Base-by-base conservation (phyloP, 2,888 invertebrate genomes). In the Agriopis leucophaearia region DNA sequence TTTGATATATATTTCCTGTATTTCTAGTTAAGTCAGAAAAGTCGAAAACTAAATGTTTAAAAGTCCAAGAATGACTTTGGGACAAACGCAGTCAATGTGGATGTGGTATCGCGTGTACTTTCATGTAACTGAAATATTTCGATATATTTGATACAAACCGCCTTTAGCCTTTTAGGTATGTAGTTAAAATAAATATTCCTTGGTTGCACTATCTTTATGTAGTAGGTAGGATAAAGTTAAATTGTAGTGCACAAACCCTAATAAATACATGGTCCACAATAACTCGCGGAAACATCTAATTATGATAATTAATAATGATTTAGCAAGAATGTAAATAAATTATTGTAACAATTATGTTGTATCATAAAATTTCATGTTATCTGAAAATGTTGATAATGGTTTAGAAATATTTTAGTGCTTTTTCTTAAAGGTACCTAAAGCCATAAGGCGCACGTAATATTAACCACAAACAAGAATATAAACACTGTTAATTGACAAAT, bases 381-480 rank as follows among this genome's bases (percentile, higher is more conserved):
- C 82, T 83, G 84, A 84, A 79, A 77, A 88, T 86, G 89, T 90
- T 89, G 83, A 86, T 85, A 84, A 89, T 88, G 83, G 88, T 90
- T 91, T 91, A 90, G 87, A 87, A 81, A 87, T 84, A 83, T 85
- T 88, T 90, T 88, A 88, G 89, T 89, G 88, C 88, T 91, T 90
- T 85, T 87, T 85, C 87, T 79, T 87, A 85, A 88, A 89, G 87
- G 88, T 88, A 90, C 89, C 87, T 87, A 85, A 88, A 85, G 92
- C 91, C 91, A 84, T 83, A 86, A 70, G 91, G 92, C 90, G 85
- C 91, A 88, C 87, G 82, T 92, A 89, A 90, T 90, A 90, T 91
- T 92, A 92, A 91, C 89, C 91, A 91, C 90, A 86, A 90, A 90
- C 75, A 89, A 90, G 88, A 92, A 92, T 93, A 93, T 93, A 93